phyloP scores from a whole-genome alignment of 2,797 vertebrate species.

The Nothura maculosa region DNA sequence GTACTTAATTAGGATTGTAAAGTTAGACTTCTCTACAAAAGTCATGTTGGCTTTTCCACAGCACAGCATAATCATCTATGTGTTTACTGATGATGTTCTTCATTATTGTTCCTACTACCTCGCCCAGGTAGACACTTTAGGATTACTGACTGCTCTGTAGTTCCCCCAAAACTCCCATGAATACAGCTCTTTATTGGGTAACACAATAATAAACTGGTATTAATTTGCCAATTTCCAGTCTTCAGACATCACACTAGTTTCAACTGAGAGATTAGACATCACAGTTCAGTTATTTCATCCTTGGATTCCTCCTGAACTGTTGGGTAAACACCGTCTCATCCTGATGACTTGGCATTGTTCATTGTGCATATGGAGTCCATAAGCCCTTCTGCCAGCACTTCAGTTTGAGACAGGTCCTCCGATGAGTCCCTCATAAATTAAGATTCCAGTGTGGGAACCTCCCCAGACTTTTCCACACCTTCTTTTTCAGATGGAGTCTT shows the following conservation, averaged over 20 bases:
- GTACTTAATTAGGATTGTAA: background rate
- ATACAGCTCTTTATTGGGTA: background rate
- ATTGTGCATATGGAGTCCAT: slow-evolving; percentile 18
- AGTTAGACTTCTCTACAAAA: background rate
- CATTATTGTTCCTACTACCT: background rate
- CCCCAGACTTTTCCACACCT: background rate
- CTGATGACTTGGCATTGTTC: background rate
- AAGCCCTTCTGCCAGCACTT: background rate
- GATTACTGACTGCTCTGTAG: background rate
- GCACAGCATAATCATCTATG: background rate
- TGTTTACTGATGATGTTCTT: background rate
- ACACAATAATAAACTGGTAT: background rate
- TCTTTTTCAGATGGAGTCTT: background rate
- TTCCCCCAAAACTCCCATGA: background rate
- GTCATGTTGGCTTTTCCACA: background rate
- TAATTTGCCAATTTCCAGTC: background rate
- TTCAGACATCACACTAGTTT: background rate
- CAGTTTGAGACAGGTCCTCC: slow-evolving; percentile 25
- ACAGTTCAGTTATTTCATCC: background rate
- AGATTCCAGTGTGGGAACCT: background rate
- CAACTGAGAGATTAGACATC: background rate
- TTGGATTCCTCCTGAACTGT: background rate
- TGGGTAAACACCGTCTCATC: slow-evolving; percentile 27
- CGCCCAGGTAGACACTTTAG: rapidly evolving
- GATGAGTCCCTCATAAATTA: slow-evolving; percentile 29